Evolutionary conservation across 2,888 invertebrate genomes (phyloP).

Genomic region (Lottia scabra): DNA sequence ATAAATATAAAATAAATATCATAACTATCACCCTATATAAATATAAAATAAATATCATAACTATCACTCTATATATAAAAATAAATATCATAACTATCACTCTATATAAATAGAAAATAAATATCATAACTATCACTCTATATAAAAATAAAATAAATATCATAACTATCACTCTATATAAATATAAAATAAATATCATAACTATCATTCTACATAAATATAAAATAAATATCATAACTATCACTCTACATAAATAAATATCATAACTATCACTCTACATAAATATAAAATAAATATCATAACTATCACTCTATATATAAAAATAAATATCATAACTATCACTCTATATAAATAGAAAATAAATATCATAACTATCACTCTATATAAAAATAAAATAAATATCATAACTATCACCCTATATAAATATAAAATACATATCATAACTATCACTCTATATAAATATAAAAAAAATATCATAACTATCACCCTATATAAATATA

Average conservation of each 20-base stretch:
- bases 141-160: constrained; percentile 23
- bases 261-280: constrained; percentile 27
- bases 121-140: constrained; percentile 31
- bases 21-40: constrained; percentile 17
- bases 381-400: constrained; percentile 11
- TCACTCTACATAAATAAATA: constrained; percentile 8
- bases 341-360: too few species aligned
- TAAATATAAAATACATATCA: constrained; percentile 29
- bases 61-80: too few species aligned
- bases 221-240: constrained; percentile 37
- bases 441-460: constrained; percentile 14
- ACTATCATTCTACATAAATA: not conserved
- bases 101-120: too few species aligned
- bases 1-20: constrained; percentile 28
- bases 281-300: constrained; percentile 33
- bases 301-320: constrained; percentile 9
- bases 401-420: constrained; percentile 27
- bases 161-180: constrained; percentile 21
- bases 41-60: constrained; percentile 37
- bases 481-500: too few species aligned
- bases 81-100: constrained; percentile 31
- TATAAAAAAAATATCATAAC: constrained; percentile 37
- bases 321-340: constrained; percentile 32
- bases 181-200: constrained; percentile 36
- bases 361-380: constrained; percentile 33